These are phyloP conservation scores for Lysandra bellargus DNA, from an alignment of 2,888 invertebrate species.

Conservation along the genomic window DNA sequence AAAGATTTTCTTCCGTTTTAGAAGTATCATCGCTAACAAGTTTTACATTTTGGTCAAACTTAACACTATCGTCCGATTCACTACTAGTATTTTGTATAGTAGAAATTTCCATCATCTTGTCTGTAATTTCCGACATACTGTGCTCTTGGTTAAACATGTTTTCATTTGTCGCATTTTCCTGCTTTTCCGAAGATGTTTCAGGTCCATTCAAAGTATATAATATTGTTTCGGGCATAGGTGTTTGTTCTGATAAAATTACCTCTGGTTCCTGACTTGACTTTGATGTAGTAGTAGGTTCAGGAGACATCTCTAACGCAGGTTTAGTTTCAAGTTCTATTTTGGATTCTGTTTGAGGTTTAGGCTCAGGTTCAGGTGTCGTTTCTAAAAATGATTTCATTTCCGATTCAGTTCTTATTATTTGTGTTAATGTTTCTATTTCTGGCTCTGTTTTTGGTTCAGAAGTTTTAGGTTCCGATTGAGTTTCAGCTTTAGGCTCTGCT, in stretches of 20 bases:
- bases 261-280: slow-evolving; percentile 41
- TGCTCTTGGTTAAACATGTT: slow-evolving; percentile 28
- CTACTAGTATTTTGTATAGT: neutral
- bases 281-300: slow-evolving; percentile 43
- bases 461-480: slow-evolving; percentile 46
- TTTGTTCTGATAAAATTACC: slow-evolving; percentile 36
- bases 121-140: neutral
- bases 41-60: neutral
- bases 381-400: neutral
- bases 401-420: neutral
- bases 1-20: slow-evolving; percentile 42
- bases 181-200: neutral
- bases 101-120: neutral
- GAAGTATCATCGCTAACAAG: neutral
- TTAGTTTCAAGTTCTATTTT: slow-evolving; percentile 37
- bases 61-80: neutral
- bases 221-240: slow-evolving; percentile 41
- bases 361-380: slow-evolving; percentile 40
- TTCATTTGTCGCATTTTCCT: slow-evolving; percentile 38
- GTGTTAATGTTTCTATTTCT: slow-evolving; percentile 34
- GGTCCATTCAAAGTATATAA: slow-evolving; percentile 15
- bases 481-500: slow-evolving; percentile 61
- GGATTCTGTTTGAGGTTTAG: slow-evolving; percentile 43
- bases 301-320: slow-evolving; percentile 30
- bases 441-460: slow-evolving; percentile 52